Conservation (phyloP, 2,888 invertebrate genomes). For the Aleiodes testaceus region DNA sequence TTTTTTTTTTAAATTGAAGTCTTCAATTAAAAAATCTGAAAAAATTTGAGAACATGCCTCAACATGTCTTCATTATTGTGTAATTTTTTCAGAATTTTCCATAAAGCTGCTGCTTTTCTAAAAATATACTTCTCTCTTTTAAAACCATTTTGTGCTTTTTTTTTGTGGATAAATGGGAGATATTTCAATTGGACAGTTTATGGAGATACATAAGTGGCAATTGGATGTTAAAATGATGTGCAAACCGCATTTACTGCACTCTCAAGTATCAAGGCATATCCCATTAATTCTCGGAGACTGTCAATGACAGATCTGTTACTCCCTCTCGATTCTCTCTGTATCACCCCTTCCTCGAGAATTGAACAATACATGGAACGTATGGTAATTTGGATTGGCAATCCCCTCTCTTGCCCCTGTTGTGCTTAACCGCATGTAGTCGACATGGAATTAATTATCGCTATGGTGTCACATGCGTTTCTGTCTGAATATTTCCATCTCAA, state of each 20-base stretch:
- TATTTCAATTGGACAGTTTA: neutral
- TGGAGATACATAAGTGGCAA: conserved; percentile 2
- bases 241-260: conserved; percentile 11
- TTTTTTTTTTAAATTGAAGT: too few species aligned
- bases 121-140: too few species aligned
- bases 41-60: too few species aligned
- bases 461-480: conserved; percentile 35
- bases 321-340: neutral
- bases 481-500: conserved; percentile 22
- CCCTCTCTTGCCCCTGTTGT: neutral
- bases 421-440: conserved; percentile 37
- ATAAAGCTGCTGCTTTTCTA: too few species aligned
- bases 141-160: too few species aligned
- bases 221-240: conserved; percentile 18
- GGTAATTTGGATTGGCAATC: conserved; percentile 40
- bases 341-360: conserved; percentile 27
- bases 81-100: too few species aligned
- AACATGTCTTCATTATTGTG: too few species aligned
- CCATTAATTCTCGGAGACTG: conserved; percentile 33
- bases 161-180: neutral
- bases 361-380: conserved; percentile 39
- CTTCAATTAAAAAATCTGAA: too few species aligned
- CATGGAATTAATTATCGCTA: conserved; percentile 41
- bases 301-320: conserved; percentile 39
- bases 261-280: conserved; percentile 20